Conservation (phyloP, 1,140 invertebrate species). For the Zeugodacus cucurbitae region DNA sequence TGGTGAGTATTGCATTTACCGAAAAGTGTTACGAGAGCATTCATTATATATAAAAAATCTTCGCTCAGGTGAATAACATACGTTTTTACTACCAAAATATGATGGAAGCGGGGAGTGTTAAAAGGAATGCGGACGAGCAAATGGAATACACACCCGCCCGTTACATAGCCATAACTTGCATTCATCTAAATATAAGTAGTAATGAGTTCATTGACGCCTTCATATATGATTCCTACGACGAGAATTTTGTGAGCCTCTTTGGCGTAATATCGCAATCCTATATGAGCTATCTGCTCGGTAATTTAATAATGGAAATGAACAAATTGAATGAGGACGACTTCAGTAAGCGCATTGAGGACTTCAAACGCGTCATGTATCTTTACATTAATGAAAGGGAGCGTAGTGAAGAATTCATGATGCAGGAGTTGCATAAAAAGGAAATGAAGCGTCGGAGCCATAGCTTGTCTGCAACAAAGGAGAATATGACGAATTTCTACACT, state of each 20-base stretch:
- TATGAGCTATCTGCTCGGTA: slow-evolving; percentile 59
- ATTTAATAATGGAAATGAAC: slow-evolving; percentile 58
- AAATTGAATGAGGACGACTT: slow-evolving; percentile 58
- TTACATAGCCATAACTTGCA: slow-evolving; percentile 57
- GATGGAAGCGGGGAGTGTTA: not conserved
- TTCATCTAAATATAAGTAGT: slow-evolving; percentile 50
- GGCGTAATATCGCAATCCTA: slow-evolving; percentile 59
- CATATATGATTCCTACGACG: slow-evolving; percentile 52
- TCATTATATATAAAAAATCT: not conserved
- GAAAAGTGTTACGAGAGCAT: not conserved
- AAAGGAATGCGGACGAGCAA: not conserved
- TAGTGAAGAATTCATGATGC: slow-evolving; percentile 54
- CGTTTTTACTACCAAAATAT: slow-evolving; percentile 57
- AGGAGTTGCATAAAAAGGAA: slow-evolving; percentile 56
- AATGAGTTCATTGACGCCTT: slow-evolving; percentile 57
- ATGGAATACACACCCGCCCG: slow-evolving; percentile 55
- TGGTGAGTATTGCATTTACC: slow-evolving; percentile 46
- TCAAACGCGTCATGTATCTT: slow-evolving; percentile 53
- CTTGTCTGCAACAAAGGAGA: slow-evolving; percentile 48
- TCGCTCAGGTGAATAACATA: slow-evolving; percentile 58
- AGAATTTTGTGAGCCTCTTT: slow-evolving; percentile 52
- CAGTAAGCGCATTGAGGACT: slow-evolving; percentile 48
- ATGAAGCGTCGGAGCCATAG: slow-evolving; percentile 52
- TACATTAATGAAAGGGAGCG: slow-evolving; percentile 57
- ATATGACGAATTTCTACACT: slow-evolving; percentile 56